These are phyloP conservation scores for Jacana jacana DNA, from an alignment of 2,113 vertebrate genomes.

Conservation along the genomic window DNA sequence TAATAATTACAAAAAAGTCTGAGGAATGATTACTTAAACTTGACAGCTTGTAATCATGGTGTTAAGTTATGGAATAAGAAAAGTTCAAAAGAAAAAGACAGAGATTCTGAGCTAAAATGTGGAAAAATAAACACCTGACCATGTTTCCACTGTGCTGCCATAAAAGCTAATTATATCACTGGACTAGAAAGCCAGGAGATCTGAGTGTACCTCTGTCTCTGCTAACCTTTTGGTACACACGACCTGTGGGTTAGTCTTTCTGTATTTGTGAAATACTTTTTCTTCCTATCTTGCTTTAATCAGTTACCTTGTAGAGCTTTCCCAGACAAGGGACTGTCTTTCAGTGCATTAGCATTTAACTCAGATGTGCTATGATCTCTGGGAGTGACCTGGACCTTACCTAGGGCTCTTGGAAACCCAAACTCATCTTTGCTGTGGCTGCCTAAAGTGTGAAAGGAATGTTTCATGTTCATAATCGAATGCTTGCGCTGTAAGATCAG, in stretches of 20 bases:
- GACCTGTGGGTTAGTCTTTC: neutral
- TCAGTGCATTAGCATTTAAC: neutral
- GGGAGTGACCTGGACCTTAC: neutral
- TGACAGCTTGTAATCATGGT: neutral
- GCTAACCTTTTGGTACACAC: neutral
- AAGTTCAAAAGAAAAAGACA: neutral
- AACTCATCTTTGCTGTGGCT: neutral
- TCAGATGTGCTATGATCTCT: neutral
- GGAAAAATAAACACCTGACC: neutral
- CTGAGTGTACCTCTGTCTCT: neutral
- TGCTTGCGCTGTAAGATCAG: neutral
- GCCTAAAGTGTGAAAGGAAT: neutral
- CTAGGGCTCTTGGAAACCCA: neutral
- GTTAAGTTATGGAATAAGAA: neutral
- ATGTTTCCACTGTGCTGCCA: neutral
- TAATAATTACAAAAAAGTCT: neutral
- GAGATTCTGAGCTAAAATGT: neutral
- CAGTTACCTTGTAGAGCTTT: neutral
- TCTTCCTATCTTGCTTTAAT: neutral
- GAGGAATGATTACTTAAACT: neutral
- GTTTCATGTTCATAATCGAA: fast-evolving
- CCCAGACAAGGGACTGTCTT: neutral
- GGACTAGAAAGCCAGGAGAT: neutral
- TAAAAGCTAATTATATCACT: neutral
- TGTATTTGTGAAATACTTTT: neutral